Evolutionary conservation across 2,113 vertebrate species (phyloP).

Genomic region (Notothenia coriiceps): DNA sequence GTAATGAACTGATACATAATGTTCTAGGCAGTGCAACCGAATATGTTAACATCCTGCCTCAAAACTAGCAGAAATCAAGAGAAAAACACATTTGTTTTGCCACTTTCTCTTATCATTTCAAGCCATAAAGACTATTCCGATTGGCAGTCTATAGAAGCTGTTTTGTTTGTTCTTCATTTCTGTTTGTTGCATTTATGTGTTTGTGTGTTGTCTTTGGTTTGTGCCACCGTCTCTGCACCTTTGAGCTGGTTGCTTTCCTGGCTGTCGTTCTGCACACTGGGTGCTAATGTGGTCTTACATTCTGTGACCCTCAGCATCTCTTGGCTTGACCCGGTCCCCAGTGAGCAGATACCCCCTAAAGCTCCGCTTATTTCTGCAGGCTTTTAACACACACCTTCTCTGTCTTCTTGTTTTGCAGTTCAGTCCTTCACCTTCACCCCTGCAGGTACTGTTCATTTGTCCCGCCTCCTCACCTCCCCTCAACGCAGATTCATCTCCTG

Average conservation of each 20-base stretch:
- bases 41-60: background rate
- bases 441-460: conserved; percentile 92
- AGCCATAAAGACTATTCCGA: background rate
- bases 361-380: conserved; percentile 75
- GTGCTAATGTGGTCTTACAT: conserved; percentile 16
- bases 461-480: conserved; percentile 80
- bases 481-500: conserved; percentile 46
- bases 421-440: conserved; percentile 94
- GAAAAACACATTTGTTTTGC: background rate
- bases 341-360: conserved; percentile 64
- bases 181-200: conserved; percentile 59
- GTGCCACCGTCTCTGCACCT: conserved; percentile 51
- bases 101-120: background rate
- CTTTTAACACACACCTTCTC: conserved; percentile 87
- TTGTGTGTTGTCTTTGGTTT: conserved; percentile 66
- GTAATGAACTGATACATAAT: conserved; percentile 24
- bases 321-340: conserved; percentile 28
- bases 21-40: background rate
- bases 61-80: background rate
- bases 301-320: conserved; percentile 7
- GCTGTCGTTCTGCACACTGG: conserved; percentile 72
- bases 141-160: background rate
- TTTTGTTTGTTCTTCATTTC: conserved; percentile 55
- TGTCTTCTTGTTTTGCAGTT: conserved; percentile 95
- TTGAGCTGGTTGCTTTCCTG: conserved; percentile 80